Conservation (phyloP, 2,888 invertebrate genomes). For the Trissonchulus latispiculum region DNA sequence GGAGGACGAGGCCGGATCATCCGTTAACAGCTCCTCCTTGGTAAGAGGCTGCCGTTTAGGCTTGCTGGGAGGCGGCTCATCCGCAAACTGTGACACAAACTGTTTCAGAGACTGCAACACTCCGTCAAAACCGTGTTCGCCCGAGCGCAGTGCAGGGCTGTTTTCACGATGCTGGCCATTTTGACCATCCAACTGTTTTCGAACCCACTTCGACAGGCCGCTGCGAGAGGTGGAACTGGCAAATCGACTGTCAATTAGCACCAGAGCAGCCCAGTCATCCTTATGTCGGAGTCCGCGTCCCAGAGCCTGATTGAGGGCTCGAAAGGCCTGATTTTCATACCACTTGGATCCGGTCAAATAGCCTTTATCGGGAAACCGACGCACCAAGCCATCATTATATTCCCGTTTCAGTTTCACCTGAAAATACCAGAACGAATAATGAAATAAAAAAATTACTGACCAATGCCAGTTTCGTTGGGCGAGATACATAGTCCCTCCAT, state of each 20-base stretch:
- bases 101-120: background rate
- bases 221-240: background rate
- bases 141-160: background rate
- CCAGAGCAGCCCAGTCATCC: constrained; percentile 68
- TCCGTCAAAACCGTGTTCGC: background rate
- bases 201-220: constrained; percentile 15
- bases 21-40: no score
- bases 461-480: no score
- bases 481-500: no score
- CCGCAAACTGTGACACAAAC: background rate
- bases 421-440: background rate
- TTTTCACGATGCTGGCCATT: no score
- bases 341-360: constrained; percentile 52
- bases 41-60: no score
- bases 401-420: constrained; percentile 57
- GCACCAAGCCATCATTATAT: constrained; percentile 67
- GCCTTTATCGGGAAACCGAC: no score
- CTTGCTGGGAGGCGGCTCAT: background rate
- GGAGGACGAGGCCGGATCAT: no score
- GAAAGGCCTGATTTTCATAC: constrained; percentile 62
- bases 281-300: constrained; percentile 50
- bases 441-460: background rate
- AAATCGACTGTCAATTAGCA: constrained; percentile 60
- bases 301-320: constrained; percentile 66
- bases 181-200: background rate